phyloP scores from a whole-genome alignment of 1,140 invertebrate genomes.

The Drosophila sp. region DNA sequence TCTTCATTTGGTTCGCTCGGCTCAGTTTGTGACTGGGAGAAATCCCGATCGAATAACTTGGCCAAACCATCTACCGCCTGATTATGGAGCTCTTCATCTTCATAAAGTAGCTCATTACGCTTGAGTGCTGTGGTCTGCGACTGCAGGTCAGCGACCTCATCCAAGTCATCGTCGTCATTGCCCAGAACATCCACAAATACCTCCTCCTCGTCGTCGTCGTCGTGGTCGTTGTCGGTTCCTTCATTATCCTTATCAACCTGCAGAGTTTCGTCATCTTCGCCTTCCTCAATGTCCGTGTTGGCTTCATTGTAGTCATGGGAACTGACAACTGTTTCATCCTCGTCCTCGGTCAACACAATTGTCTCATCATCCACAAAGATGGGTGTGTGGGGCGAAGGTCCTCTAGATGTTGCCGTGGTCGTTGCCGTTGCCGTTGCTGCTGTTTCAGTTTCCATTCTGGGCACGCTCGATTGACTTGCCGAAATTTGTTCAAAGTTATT shows the following conservation, averaged over 20 bases:
- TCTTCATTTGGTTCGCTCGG: slow-evolving; percentile 12
- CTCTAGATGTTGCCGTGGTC: too few species aligned
- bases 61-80: slow-evolving; percentile 77
- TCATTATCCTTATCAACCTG: slow-evolving; percentile 24
- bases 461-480: slow-evolving; percentile 73
- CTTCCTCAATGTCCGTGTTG: slow-evolving; percentile 60
- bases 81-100: slow-evolving; percentile 76
- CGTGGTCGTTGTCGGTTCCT: slow-evolving; percentile 48
- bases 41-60: slow-evolving; percentile 74
- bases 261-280: slow-evolving; percentile 36
- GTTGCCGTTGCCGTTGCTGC: too few species aligned
- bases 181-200: slow-evolving; percentile 49
- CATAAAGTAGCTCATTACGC: slow-evolving; percentile 73
- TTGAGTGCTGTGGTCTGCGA: slow-evolving; percentile 56
- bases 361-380: slow-evolving; percentile 76
- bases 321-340: slow-evolving; percentile 82
- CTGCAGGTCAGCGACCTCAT: slow-evolving; percentile 31
- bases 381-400: slow-evolving; percentile 25
- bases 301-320: slow-evolving; percentile 79
- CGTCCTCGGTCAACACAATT: slow-evolving; percentile 82
- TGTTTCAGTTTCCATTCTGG: neutral
- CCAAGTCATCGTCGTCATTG: slow-evolving; percentile 54
- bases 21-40: slow-evolving; percentile 30
- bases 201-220: slow-evolving; percentile 52
- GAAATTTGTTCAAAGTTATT: slow-evolving; percentile 77